These are phyloP conservation scores for Dicrurus megarhynchus DNA, from an alignment of 2,113 vertebrate species.

Conservation along the genomic window DNA sequence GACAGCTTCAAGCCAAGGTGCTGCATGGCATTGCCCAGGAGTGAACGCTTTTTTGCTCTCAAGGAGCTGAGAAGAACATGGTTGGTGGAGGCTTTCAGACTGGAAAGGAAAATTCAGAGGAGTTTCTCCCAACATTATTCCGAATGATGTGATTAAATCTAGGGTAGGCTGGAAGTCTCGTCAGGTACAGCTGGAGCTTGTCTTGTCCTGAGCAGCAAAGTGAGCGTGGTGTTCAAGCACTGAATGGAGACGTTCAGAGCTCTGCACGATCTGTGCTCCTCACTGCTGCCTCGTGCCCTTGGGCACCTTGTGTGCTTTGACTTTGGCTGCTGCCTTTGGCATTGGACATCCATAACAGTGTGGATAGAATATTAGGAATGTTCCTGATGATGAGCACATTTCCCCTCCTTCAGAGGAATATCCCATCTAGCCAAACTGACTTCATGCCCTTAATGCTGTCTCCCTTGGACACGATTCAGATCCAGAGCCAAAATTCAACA, in stretches of 20 bases:
- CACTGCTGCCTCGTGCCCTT: neutral
- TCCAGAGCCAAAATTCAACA: neutral
- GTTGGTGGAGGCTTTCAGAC: neutral
- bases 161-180: neutral
- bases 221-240: neutral
- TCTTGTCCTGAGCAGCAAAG: neutral
- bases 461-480: neutral
- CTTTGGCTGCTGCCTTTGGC: neutral
- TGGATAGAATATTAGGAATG: neutral
- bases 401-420: neutral
- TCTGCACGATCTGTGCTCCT: neutral
- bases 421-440: neutral
- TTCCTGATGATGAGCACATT: neutral
- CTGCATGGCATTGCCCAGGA: neutral
- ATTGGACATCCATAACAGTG: neutral
- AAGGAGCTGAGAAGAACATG: neutral
- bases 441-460: neutral
- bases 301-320: neutral
- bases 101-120: neutral
- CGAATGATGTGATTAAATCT: neutral
- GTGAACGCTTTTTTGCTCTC: neutral
- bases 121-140: neutral
- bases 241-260: neutral
- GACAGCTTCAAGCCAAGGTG: neutral
- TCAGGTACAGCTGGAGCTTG: neutral